Base-by-base conservation (phyloP, 2,888 invertebrate species). In the Megamerina dolium region DNA sequence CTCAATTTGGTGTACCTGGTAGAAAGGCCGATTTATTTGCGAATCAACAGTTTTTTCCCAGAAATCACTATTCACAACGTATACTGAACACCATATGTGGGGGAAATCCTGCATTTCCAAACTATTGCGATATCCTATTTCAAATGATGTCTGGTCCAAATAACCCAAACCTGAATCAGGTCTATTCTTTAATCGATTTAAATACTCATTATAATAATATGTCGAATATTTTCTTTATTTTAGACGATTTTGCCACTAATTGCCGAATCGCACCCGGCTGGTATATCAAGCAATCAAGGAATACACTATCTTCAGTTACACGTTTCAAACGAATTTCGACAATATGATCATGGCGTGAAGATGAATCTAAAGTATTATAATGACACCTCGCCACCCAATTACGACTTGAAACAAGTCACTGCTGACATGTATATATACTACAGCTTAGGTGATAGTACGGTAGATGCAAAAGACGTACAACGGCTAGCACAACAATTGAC, bases 41-140 rank as follows among this genome's bases (percentile, higher is more conserved):
- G 32, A 55, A 59, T 23, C 62, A 78, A 26, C 82, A 85, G 50
- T 80, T 87, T 45, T n/a, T 67, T 18, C 67, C 67, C 3, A 45
- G 57, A 21, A 64, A 64, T 38, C 45, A 48, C 0, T 20, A 57
- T 9, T 16, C 66, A 4, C 63, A 64, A 26, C 52, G 63, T 2
- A 6, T 59, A 1, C 18, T 63, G 21, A 60, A 61, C 40, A 59
- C 55, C 0, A 41, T 50, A 3, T 66, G 64, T 46, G 63, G 65
- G 31, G 55, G 55, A 4, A 44, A 51, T 20, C 51, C 65, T 1
- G 31, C 45, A 3, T 23, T 53, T 14, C 45, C 58, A 2, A 35
- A 43, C 33, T 61, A 58, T 45, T 64, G 65, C 45, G 35, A 45
- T 8, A 56, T 52, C 1, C 21, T 64, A 18, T 65, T 56, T 13